phyloP scores from a whole-genome alignment of 2,888 invertebrate species.

The Cantharis lateralis region DNA sequence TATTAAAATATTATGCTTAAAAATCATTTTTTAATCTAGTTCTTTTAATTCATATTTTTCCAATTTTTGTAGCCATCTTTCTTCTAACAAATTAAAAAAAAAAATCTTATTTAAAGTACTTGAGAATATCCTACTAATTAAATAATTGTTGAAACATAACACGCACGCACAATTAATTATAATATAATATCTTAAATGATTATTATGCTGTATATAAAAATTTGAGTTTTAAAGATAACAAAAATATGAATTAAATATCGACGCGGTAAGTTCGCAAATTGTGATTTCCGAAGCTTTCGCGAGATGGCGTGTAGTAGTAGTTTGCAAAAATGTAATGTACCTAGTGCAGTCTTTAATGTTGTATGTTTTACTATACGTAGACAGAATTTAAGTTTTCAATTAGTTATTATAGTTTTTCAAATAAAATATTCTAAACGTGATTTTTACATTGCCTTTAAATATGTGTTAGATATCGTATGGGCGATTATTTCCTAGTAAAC shows the following conservation, averaged over 20 bases:
- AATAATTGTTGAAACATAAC: background rate
- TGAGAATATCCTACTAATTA: too few relatives aligned
- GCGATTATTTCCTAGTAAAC: background rate
- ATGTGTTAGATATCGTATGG: background rate
- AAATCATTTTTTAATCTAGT: background rate
- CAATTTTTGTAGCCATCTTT: background rate
- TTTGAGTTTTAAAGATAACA: slow-evolving; percentile 3
- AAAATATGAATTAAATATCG: background rate
- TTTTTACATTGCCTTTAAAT: background rate
- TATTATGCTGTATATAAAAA: background rate
- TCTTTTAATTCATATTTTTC: too few relatives aligned
- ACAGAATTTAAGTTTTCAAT: slow-evolving; percentile 3
- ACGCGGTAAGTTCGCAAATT: slow-evolving; percentile 30
- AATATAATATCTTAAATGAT: background rate
- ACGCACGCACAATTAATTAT: background rate
- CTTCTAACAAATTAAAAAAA: background rate
- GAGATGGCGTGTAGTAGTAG: slow-evolving; percentile 24
- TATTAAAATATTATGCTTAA: background rate
- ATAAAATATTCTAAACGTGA: background rate
- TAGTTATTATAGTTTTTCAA: background rate
- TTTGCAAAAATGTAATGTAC: slow-evolving; percentile 29
- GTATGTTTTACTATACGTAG: slow-evolving; percentile 19
- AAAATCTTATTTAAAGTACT: background rate
- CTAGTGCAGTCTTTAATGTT: slow-evolving; percentile 22
- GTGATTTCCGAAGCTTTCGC: background rate